Evolutionary conservation across 2,113 vertebrate genomes (phyloP).

Genomic region (Cyphotilapia sp.): DNA sequence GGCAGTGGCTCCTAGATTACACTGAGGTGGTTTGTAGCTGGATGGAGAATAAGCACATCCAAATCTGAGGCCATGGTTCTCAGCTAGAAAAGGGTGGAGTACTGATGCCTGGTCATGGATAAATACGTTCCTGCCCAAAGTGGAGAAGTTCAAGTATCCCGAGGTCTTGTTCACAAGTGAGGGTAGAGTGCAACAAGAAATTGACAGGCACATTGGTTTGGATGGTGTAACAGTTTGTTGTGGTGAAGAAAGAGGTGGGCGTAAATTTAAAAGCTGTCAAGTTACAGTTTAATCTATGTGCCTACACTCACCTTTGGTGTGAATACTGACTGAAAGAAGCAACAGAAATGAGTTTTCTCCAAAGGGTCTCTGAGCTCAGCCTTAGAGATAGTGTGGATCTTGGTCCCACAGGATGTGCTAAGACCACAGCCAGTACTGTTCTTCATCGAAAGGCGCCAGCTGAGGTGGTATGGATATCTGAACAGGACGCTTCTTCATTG

Average conservation of each 20-base stretch:
- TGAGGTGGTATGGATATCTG: neutral
- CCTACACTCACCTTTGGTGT: neutral
- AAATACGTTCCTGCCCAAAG: neutral
- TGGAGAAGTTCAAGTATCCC: neutral
- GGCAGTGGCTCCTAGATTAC: neutral
- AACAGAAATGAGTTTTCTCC: neutral
- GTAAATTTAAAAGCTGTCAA: neutral
- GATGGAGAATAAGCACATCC: neutral
- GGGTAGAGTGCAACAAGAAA: neutral
- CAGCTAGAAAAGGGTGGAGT: neutral
- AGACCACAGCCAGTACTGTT: neutral
- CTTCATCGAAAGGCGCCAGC: rapidly evolving
- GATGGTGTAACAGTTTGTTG: neutral
- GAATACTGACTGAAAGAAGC: neutral
- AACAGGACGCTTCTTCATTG: neutral
- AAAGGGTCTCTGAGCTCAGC: neutral
- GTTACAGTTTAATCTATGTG: neutral
- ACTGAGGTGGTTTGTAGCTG: neutral
- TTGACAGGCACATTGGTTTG: neutral
- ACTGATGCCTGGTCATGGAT: neutral
- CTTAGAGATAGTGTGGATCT: neutral
- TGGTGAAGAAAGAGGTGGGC: neutral
- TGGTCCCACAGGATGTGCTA: neutral
- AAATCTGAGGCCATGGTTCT: neutral
- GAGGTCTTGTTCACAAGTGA: neutral